Evolutionary conservation across 2,113 vertebrate species (phyloP).

Genomic region (Colius striatus): DNA sequence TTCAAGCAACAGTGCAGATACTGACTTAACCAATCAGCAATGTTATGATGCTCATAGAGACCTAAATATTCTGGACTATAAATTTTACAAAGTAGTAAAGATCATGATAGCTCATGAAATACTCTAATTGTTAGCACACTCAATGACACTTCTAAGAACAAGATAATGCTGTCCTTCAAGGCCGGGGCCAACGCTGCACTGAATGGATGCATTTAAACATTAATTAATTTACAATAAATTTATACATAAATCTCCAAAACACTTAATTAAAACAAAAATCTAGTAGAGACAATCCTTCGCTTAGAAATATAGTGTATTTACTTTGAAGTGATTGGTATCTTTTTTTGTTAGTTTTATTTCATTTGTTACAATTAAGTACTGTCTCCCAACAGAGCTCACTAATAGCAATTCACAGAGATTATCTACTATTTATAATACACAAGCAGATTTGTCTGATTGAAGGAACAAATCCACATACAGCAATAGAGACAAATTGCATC

Average conservation of each 20-base stretch:
- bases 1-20: neutral
- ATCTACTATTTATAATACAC: neutral
- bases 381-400: neutral
- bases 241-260: constrained; percentile 6
- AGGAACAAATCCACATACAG: neutral
- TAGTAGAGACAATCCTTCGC: neutral
- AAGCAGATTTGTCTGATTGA: neutral
- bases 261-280: constrained; percentile 27
- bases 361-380: neutral
- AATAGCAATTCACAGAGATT: neutral
- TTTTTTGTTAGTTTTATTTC: constrained; percentile 8
- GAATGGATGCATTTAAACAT: constrained; percentile 5
- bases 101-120: neutral
- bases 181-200: neutral
- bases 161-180: neutral
- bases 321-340: neutral
- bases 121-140: neutral
- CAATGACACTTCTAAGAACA: neutral
- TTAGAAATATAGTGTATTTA: neutral
- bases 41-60: neutral
- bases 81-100: neutral
- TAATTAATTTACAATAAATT: constrained; percentile 12
- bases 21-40: neutral
- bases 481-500: neutral
- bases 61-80: neutral